Conservation (phyloP, 2,797 vertebrate genomes). For the Xenops minutus region DNA sequence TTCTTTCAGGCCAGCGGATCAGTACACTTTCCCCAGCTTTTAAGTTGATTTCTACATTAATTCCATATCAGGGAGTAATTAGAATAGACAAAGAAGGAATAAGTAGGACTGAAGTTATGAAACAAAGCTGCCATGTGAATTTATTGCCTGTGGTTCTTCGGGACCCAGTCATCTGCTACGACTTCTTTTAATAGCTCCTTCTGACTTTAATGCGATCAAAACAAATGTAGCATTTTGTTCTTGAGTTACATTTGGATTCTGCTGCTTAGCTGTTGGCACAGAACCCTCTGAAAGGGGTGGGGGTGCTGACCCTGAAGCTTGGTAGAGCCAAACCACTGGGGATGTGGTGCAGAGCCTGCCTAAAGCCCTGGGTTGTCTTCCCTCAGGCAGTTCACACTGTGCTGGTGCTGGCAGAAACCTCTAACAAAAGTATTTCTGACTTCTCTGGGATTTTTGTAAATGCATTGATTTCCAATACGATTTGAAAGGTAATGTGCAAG, state of each 20-base stretch:
- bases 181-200: constrained; percentile 55
- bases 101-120: constrained; percentile 52
- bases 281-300: background rate
- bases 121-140: constrained; percentile 49
- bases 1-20: background rate
- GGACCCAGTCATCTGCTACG: constrained; percentile 46
- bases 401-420: background rate
- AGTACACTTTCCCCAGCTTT: background rate
- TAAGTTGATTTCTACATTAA: constrained; percentile 23
- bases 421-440: background rate
- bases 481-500: background rate
- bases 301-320: background rate
- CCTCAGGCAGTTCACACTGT: background rate
- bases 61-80: constrained; percentile 22
- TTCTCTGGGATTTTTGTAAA: background rate
- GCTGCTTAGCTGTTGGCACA: background rate
- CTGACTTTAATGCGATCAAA: constrained; percentile 36
- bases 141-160: constrained; percentile 30
- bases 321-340: background rate
- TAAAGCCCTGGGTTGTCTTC: background rate
- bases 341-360: background rate
- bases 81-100: constrained; percentile 29
- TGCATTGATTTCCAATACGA: background rate
- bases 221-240: constrained; percentile 21
- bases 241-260: background rate